phyloP scores from a whole-genome alignment of 1,140 invertebrate genomes.

The Latrodectus geometricus region DNA sequence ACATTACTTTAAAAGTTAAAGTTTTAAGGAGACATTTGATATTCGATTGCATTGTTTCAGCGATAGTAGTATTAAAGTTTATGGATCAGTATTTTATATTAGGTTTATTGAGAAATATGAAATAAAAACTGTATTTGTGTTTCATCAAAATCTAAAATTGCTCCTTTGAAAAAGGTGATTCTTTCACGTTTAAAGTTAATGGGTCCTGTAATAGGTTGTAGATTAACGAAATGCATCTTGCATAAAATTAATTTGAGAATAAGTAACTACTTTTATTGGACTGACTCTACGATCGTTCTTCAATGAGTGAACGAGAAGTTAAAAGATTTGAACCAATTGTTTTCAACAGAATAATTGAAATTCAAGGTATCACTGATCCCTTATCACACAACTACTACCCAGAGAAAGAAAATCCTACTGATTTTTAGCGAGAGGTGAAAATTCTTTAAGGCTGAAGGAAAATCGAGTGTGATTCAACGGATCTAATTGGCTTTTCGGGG shows the following conservation, averaged over 20 bases:
- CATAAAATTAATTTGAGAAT: no score
- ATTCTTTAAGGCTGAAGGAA: background rate
- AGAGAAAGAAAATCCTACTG: background rate
- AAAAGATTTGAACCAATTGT: background rate
- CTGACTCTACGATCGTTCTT: background rate
- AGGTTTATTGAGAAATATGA: no score
- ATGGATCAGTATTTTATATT: no score
- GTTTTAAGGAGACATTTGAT: no score
- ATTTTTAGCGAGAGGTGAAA: background rate
- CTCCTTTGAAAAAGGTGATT: no score
- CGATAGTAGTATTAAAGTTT: no score
- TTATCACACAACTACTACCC: background rate
- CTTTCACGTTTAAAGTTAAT: no score
- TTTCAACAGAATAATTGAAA: background rate
- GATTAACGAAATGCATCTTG: no score
- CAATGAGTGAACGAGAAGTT: background rate
- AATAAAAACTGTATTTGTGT: background rate
- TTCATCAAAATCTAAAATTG: no score
- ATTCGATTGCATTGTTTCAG: no score
- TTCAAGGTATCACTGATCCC: background rate
- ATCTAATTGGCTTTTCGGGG: background rate
- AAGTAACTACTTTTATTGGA: background rate
- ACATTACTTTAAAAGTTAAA: slow-evolving; percentile 2
- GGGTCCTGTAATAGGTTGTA: no score
- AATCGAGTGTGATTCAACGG: background rate